These are phyloP conservation scores for Spialia ferax DNA, from an alignment of 2,888 invertebrate species.

Conservation along the genomic window DNA sequence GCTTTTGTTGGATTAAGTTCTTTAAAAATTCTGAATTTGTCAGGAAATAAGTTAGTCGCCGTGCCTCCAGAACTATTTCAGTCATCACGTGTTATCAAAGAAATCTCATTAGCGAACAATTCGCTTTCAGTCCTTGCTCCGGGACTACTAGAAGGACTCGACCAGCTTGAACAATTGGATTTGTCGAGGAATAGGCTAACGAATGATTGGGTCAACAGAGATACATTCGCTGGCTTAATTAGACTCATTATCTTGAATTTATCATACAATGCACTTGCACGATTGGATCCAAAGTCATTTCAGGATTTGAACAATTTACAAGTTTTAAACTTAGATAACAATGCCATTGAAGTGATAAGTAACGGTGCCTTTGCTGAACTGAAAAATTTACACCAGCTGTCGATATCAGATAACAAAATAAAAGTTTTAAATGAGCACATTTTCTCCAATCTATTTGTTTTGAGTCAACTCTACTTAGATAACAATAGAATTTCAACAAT, in stretches of 20 bases:
- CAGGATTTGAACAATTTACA: constrained; percentile 91
- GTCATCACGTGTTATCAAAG: constrained; percentile 89
- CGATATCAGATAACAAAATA: constrained; percentile 90
- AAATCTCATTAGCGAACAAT: constrained; percentile 92
- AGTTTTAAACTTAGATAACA: constrained; percentile 91
- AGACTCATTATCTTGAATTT: constrained; percentile 91
- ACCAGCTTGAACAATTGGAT: constrained; percentile 91
- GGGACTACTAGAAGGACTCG: constrained; percentile 90
- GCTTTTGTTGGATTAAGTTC: constrained; percentile 90
- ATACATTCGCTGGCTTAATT: constrained; percentile 91
- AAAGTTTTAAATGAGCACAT: constrained; percentile 89
- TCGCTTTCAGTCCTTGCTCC: constrained; percentile 92
- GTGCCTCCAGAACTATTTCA: constrained; percentile 93
- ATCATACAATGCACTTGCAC: constrained; percentile 89
- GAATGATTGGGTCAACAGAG: constrained; percentile 91
- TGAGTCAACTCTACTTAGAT: constrained; percentile 91
- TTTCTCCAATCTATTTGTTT: constrained; percentile 90
- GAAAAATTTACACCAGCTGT: constrained; percentile 91
- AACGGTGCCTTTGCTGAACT: constrained; percentile 91
- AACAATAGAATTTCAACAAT: constrained; percentile 90
- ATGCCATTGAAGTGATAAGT: constrained; percentile 89
- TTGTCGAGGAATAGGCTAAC: constrained; percentile 91
- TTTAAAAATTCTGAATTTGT: constrained; percentile 91
- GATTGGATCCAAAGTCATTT: constrained; percentile 91
- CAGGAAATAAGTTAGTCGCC: constrained; percentile 92